A percentile compares a stretch with the other conserved stretches of the same genome.
These are phyloP conservation scores for Poeciliopsis infans DNA, from an alignment of 2,797 vertebrate genomes.

Conservation along the genomic window DNA sequence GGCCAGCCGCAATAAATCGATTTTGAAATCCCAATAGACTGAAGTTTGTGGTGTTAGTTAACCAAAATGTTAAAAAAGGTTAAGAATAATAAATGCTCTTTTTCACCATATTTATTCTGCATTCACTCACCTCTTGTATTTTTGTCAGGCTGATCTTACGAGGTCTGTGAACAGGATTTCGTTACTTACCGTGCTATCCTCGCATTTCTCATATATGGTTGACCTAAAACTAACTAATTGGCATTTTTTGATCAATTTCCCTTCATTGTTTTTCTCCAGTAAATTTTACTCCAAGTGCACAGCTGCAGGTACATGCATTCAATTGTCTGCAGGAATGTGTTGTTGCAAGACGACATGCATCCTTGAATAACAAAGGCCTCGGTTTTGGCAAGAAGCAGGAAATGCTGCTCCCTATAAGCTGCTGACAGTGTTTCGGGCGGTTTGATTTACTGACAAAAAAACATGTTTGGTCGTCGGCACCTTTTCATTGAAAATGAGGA, in stretches of 20 bases:
- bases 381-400: conserved; percentile 33
- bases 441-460: conserved; percentile 7
- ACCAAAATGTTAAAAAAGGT: background rate
- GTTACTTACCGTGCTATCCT: background rate
- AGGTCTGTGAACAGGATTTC: background rate
- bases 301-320: conserved; percentile 32
- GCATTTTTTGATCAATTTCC: background rate
- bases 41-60: background rate
- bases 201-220: background rate
- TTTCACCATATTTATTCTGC: background rate
- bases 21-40: background rate
- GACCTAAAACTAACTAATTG: background rate
- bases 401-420: conserved; percentile 32
- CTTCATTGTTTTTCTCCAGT: background rate
- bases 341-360: conserved; percentile 33
- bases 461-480: conserved; percentile 11
- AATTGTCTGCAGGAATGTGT: conserved; percentile 58
- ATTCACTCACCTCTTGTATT: background rate
- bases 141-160: background rate
- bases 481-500: background rate
- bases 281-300: conserved; percentile 7
- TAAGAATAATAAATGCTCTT: background rate
- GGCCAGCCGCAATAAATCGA: no score
- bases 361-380: conserved; percentile 54
- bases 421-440: conserved; percentile 30